Conservation (phyloP, 1,140 invertebrate genomes). For the Pemphigus obesinymphae region DNA sequence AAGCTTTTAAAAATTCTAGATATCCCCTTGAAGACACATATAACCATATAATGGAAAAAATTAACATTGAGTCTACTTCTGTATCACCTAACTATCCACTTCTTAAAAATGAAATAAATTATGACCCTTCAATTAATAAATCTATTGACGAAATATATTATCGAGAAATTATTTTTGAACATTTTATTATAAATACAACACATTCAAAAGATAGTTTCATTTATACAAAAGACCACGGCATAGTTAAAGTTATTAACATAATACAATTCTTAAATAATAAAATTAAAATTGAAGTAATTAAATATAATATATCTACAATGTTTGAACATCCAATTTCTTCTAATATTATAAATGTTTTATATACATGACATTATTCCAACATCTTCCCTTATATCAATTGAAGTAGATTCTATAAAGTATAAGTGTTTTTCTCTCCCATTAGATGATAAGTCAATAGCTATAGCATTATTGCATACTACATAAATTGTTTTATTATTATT, state of each 20-base stretch:
- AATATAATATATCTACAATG: neutral
- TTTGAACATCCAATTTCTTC: neutral
- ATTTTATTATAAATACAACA: neutral
- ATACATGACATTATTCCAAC: neutral
- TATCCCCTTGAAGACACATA: neutral
- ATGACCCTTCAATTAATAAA: neutral
- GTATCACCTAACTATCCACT: neutral
- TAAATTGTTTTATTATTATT: too few relatives aligned
- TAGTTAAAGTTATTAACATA: neutral
- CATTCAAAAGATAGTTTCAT: neutral
- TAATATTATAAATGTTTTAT: neutral
- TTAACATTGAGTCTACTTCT: neutral
- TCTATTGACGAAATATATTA: neutral
- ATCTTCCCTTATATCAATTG: neutral
- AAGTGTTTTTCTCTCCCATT: neutral
- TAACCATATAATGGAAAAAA: neutral
- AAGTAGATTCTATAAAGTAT: neutral
- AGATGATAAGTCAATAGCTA: neutral
- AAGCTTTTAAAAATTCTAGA: neutral
- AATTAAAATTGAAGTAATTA: neutral
- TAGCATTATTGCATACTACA: neutral
- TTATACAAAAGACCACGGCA: neutral
- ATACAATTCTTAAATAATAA: neutral
- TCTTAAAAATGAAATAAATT: neutral
- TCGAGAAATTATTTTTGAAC: neutral